Base-by-base conservation (phyloP, 1,140 invertebrate species). In the Galleria mellonella region DNA sequence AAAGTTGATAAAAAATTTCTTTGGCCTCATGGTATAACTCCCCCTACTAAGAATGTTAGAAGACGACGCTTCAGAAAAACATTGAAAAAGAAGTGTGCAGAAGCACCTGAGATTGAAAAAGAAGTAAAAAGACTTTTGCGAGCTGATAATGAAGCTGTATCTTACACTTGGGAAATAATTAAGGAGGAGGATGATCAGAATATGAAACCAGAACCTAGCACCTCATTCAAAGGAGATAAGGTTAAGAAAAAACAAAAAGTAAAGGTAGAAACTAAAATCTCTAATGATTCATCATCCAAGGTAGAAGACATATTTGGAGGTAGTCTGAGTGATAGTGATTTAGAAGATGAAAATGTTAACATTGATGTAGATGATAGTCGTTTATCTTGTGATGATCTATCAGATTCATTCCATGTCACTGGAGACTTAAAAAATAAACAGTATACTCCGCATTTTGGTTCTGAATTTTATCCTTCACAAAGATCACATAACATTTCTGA, bases 101-200 rank as follows among this genome's bases (percentile, higher is more conserved):
- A 99, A 86, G 96, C 96, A 35, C 97, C 97, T 0, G 97, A 99
- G 87, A 97, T 99, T 60, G 98, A 99, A 75, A 99, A 98, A 81
- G 97, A 99, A 89, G 92, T 95, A 0, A 98, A 98, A 77, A 87
- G 96, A 43, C 84, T 99, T 11, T 88, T 99, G 9, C 89, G 96
- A 59, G 92, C 92, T n/a, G 97, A 98, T 76, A 96, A 96, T 74
- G 96, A 98, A 73, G 96, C 97, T 7, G 92, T 94, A 1, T 91
- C 91, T 64, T 94, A 98, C 0, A 94, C 93, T 43, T 98, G 94
- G 92, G 97, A 99, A 79, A 92, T 98, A 0, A 93, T 98, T 27
- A 94, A 93, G 57, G 96, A 98, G 73, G 96, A 98, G 71, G 94
- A 95, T 60, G 94, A 95, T 47, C 88, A 89, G 6, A 41, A 48